These are phyloP conservation scores for Ceuthmochares aereus DNA, from an alignment of 2,113 vertebrate genomes.

Conservation along the genomic window DNA sequence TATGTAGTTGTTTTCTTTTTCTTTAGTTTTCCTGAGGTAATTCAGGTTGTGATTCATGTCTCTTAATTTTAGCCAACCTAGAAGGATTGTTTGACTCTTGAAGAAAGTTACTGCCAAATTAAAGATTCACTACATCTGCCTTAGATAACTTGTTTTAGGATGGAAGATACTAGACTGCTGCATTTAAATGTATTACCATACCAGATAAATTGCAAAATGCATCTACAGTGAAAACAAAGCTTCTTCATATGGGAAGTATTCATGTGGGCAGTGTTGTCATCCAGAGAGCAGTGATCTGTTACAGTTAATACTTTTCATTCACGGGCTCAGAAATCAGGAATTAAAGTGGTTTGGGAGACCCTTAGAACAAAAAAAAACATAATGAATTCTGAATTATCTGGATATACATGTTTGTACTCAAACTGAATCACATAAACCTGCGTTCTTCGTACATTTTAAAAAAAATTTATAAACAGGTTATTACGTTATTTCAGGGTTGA, in stretches of 20 bases:
- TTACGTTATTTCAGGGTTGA: background rate
- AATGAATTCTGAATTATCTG: background rate
- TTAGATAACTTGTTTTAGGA: background rate
- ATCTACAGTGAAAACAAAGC: slow-evolving; percentile 15
- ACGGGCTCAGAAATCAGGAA: background rate
- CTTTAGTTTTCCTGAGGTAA: background rate
- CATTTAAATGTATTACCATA: background rate
- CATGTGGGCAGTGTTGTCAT: background rate
- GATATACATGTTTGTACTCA: background rate
- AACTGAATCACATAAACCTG: background rate
- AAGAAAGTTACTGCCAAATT: background rate
- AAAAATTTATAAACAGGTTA: background rate
- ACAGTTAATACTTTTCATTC: background rate
- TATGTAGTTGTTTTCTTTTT: background rate
- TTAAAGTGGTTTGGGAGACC: background rate
- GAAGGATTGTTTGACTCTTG: background rate
- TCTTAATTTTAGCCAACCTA: background rate
- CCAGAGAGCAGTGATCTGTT: background rate
- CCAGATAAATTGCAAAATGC: background rate
- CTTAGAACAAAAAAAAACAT: background rate
- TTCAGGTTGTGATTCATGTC: background rate
- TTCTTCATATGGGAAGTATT: background rate
- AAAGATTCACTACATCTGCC: background rate
- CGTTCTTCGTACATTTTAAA: background rate
- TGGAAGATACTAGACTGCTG: background rate